phyloP scores from a whole-genome alignment of 2,113 vertebrate species.

The Python bivittatus region DNA sequence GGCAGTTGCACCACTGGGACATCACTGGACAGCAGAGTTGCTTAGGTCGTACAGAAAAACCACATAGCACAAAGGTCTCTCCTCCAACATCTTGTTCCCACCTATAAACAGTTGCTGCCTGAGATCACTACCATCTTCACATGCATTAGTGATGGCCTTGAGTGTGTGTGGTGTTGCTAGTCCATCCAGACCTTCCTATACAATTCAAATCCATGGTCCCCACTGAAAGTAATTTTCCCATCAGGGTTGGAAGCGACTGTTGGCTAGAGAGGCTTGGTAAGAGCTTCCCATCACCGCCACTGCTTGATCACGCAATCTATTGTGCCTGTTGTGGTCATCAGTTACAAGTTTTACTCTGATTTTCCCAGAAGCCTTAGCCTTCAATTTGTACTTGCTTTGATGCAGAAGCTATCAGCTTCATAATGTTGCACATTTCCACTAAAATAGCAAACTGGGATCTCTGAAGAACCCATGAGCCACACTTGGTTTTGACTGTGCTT shows the following conservation, averaged over 20 bases:
- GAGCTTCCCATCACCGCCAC: background rate
- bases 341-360: background rate
- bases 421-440: background rate
- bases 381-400: background rate
- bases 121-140: background rate
- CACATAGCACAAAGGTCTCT: background rate
- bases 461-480: rapidly evolving
- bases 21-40: background rate
- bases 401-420: background rate
- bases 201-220: background rate
- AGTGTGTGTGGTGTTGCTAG: background rate
- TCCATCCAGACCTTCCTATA: background rate
- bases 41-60: background rate
- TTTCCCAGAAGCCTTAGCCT: background rate
- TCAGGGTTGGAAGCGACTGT: background rate
- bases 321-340: background rate
- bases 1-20: background rate
- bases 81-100: background rate
- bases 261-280: background rate
- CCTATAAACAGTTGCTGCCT: background rate
- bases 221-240: background rate
- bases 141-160: background rate
- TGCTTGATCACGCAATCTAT: background rate
- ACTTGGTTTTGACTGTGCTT: background rate
- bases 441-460: background rate